Evolutionary conservation across 2,797 vertebrate species (phyloP), one percentile per base, ranked within the genome.

Genomic region (Darevskia nairensis): DNA sequence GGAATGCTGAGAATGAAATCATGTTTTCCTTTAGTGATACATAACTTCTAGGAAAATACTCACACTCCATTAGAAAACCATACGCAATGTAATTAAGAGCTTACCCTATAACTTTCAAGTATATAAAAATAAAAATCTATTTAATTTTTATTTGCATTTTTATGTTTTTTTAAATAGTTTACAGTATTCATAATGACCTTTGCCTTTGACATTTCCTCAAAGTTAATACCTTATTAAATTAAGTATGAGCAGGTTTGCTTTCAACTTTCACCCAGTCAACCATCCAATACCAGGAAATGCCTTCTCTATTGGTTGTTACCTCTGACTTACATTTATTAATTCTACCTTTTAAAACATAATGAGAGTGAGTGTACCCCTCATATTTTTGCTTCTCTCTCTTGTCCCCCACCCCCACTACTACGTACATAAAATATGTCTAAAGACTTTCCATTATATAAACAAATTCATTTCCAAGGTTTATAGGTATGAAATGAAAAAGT

Each of bases 401-500:
- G 29, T 25, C 25, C 27, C 35, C 15, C n/a, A 21, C 10, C 39
- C 1, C n/a, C 29, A 15, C n/a, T n/a, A 3, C 13, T 88, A 90
- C 93, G 6, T 93, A 69, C 86, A 89, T 87, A 91, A 91, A 86
- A 76, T 69, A 82, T 74, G 94, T 19, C 3, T 23, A 74, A 74
- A 74, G 10, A 41, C 92, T 66, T 95, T 94, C 94, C 93, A 95
- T 94, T 92, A 91, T 95, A 91, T 93, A 95, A 93, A 89, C 41
- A 2, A 86, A 83, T 83, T n/a, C 50, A 44, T 69, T 76, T 19
- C 17, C 77, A 86, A n/a, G 74, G 84, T 90, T 93, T 95, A 92
- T 94, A 90, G 92, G 82, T 32, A 4, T 29, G 89, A 92, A 93
- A 90, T 94, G 95, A 74, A 95, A 25, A 32, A 15, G 72, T 6